phyloP scores from a whole-genome alignment of 2,888 invertebrate genomes.

The Periphyllus acericola region DNA sequence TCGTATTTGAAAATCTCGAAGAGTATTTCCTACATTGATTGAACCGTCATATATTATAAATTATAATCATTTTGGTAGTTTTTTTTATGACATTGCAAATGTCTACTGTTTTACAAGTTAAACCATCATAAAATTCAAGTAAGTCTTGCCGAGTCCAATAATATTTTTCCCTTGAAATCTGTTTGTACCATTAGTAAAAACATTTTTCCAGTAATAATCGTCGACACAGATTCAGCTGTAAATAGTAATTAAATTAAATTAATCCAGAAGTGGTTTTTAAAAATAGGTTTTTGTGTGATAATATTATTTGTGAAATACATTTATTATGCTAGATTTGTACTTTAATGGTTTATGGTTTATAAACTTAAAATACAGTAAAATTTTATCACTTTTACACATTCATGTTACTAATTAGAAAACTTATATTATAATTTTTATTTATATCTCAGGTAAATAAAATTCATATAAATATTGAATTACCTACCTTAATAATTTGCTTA shows the following conservation, averaged over 20 bases:
- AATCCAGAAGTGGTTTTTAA: neutral
- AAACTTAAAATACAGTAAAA: neutral
- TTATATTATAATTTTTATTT: no score
- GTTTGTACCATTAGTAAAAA: slow-evolving; percentile 42
- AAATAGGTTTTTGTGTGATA: no score
- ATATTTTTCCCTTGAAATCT: slow-evolving; percentile 4
- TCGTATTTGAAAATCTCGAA: slow-evolving; percentile 14
- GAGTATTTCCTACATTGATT: neutral
- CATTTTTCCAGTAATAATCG: slow-evolving; percentile 33
- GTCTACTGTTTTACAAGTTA: neutral
- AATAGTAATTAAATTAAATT: neutral
- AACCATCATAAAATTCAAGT: neutral
- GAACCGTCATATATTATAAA: slow-evolving; percentile 28
- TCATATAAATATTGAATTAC: neutral
- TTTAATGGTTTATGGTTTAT: neutral
- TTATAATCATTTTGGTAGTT: neutral
- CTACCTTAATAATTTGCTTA: slow-evolving; percentile 24
- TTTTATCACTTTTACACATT: no score
- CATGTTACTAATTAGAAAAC: neutral
- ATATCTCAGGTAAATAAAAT: neutral
- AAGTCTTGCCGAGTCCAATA: neutral
- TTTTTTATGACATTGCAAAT: neutral
- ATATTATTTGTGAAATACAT: neutral
- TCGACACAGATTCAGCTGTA: slow-evolving; percentile 14
- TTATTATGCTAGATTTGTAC: no score